These are phyloP conservation scores for Labia minor DNA, from an alignment of 2,888 invertebrate species.

Conservation along the genomic window DNA sequence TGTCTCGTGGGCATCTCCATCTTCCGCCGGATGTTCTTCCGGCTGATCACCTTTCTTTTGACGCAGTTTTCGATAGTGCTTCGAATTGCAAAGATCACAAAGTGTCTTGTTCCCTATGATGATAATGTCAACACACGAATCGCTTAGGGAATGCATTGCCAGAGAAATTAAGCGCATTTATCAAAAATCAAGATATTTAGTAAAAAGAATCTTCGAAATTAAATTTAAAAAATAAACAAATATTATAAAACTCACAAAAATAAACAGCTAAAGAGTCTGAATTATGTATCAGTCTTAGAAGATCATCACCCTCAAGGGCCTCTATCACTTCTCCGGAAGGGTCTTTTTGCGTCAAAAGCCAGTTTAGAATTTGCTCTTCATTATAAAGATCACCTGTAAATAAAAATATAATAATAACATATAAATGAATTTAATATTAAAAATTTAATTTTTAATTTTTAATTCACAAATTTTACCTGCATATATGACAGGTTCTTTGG, in stretches of 20 bases:
- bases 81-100: slow-evolving; percentile 73
- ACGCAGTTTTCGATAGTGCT: slow-evolving; percentile 56
- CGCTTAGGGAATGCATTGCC: slow-evolving; percentile 21
- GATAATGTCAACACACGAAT: slow-evolving; percentile 2
- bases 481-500: slow-evolving; percentile 82
- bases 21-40: slow-evolving; percentile 31
- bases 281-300: slow-evolving; percentile 62
- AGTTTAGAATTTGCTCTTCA: slow-evolving; percentile 77
- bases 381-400: slow-evolving; percentile 67
- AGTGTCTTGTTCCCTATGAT: slow-evolving; percentile 77
- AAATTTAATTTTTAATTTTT: neutral
- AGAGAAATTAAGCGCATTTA: slow-evolving; percentile 17
- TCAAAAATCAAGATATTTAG: neutral
- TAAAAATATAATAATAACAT: slow-evolving; percentile 26
- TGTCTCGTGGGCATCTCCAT: slow-evolving; percentile 22
- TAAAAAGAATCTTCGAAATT: neutral
- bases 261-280: slow-evolving; percentile 78
- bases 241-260: slow-evolving; percentile 66
- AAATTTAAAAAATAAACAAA: slow-evolving; percentile 16
- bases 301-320: slow-evolving; percentile 69
- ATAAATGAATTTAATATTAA: neutral
- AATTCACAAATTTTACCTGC: slow-evolving; percentile 48
- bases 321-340: slow-evolving; percentile 85
- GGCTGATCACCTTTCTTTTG: slow-evolving; percentile 49
- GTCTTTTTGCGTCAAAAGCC: slow-evolving; percentile 84